Evolutionary conservation across 2,888 invertebrate genomes (phyloP).

Genomic region (Mesochorus sp.): DNA sequence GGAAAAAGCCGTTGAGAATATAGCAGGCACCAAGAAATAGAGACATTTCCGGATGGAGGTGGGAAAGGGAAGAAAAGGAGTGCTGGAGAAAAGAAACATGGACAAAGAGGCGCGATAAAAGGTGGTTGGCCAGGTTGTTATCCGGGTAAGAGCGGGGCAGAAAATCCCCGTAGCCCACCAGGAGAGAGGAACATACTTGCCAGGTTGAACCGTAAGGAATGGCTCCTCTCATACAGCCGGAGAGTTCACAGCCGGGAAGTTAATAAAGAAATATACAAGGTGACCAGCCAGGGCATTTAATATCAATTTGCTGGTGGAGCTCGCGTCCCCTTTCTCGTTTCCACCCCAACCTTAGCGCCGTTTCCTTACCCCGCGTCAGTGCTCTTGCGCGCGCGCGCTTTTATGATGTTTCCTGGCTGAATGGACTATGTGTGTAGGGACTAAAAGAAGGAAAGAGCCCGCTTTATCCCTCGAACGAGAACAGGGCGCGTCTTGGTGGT

Average conservation of each 20-base stretch:
- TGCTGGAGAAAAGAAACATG: constrained; percentile 6
- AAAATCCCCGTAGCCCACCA: constrained; percentile 20
- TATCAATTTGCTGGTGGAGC: constrained; percentile 77
- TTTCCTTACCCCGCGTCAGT: constrained; percentile 55
- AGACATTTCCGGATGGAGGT: constrained; percentile 43
- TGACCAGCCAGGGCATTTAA: constrained; percentile 79
- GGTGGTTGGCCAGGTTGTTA: constrained; percentile 33
- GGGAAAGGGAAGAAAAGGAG: constrained; percentile 27
- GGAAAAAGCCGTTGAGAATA: constrained; percentile 27
- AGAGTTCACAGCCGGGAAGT: constrained; percentile 63
- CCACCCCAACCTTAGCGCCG: constrained; percentile 29
- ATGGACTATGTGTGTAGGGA: constrained; percentile 15
- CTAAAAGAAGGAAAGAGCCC: neutral
- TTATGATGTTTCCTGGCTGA: constrained; percentile 36
- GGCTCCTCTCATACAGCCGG: constrained; percentile 57
- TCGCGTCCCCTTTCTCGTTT: constrained; percentile 68
- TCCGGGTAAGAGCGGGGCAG: constrained; percentile 37
- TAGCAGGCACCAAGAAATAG: constrained; percentile 39
- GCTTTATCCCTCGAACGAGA: constrained; percentile 32
- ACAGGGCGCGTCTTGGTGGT: constrained; percentile 30
- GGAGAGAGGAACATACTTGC: constrained; percentile 48
- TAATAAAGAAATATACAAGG: constrained; percentile 80
- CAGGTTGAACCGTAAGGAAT: constrained; percentile 65
- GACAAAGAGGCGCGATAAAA: constrained; percentile 50
- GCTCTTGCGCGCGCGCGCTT: constrained; percentile 42